phyloP scores from a whole-genome alignment of 1,140 invertebrate genomes.

The Camponotus floridanus region DNA sequence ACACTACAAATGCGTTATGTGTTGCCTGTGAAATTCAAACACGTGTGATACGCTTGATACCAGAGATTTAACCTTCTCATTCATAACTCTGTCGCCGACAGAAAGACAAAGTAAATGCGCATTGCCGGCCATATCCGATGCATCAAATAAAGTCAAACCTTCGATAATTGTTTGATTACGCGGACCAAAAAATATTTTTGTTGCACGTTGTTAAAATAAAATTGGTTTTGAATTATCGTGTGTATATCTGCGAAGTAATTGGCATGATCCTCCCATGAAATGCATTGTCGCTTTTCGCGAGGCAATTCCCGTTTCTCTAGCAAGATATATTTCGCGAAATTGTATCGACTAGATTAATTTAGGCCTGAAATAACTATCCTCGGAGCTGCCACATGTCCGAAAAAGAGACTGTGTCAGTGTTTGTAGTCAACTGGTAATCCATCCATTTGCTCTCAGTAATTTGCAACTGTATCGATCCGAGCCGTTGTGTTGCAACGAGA shows the following conservation, averaged over 20 bases:
- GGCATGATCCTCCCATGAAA: constrained; percentile 23
- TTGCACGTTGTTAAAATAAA: not conserved
- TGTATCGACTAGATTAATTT: constrained; percentile 48
- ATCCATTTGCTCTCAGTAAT: constrained; percentile 75
- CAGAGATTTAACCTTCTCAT: constrained; percentile 52
- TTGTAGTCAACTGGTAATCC: constrained; percentile 69
- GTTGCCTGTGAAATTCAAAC: constrained; percentile 32
- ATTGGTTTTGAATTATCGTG: not conserved
- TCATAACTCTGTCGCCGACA: constrained; percentile 45
- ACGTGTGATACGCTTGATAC: constrained; percentile 49
- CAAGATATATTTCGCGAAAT: not conserved
- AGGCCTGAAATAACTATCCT: not conserved
- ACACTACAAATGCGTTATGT: constrained; percentile 34
- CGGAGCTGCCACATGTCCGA: not conserved
- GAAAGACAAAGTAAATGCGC: constrained; percentile 17
- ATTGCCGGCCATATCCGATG: not conserved
- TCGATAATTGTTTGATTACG: not conserved
- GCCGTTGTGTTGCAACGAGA: constrained; percentile 46
- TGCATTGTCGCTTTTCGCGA: constrained; percentile 8
- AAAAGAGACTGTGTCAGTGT: constrained; percentile 59
- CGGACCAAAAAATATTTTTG: not conserved
- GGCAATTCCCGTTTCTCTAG: not conserved
- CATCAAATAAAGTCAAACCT: constrained; percentile 23
- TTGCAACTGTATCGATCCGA: constrained; percentile 68
- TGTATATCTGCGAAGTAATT: not conserved